phyloP scores from a whole-genome alignment of 2,797 vertebrate species.

The Cyprinella venusta region DNA sequence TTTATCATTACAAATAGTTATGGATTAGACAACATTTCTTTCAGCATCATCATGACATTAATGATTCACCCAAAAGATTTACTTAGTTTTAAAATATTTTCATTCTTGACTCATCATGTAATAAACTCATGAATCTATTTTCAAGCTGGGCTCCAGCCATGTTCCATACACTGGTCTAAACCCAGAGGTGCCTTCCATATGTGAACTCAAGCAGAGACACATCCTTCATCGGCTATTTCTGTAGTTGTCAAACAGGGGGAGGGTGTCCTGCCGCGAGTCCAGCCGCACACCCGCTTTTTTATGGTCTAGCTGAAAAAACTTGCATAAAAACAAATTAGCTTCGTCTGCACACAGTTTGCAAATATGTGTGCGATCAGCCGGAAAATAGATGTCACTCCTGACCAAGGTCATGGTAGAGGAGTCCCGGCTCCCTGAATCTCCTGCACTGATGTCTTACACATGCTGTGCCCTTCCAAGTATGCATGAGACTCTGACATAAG shows the following conservation, averaged over 20 bases:
- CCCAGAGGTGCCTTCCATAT: conserved; percentile 19
- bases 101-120: conserved; percentile 1
- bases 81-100: background rate
- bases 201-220: conserved; percentile 43
- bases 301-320: conserved; percentile 81
- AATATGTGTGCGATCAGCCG: conserved; percentile 83
- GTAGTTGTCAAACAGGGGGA: conserved; percentile 70
- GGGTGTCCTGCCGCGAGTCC: conserved; percentile 19
- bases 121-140: background rate
- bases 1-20: too few relatives aligned
- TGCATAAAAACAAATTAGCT: conserved; percentile 87
- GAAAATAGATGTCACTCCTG: conserved; percentile 84
- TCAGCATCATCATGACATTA: background rate
- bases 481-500: conserved; percentile 57
- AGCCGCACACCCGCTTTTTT: conserved; percentile 48
- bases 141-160: background rate
- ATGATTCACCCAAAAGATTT: background rate
- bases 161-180: conserved; percentile 11
- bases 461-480: conserved; percentile 67
- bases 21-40: background rate
- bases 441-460: conserved; percentile 80
- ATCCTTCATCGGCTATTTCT: conserved; percentile 76
- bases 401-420: conserved; percentile 80
- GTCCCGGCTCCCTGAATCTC: conserved; percentile 69
- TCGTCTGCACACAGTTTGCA: conserved; percentile 82